A percentile compares a stretch with the other conserved stretches of the same genome.
phyloP scores from a whole-genome alignment of 1,140 invertebrate genomes.

The Drosophila orena region DNA sequence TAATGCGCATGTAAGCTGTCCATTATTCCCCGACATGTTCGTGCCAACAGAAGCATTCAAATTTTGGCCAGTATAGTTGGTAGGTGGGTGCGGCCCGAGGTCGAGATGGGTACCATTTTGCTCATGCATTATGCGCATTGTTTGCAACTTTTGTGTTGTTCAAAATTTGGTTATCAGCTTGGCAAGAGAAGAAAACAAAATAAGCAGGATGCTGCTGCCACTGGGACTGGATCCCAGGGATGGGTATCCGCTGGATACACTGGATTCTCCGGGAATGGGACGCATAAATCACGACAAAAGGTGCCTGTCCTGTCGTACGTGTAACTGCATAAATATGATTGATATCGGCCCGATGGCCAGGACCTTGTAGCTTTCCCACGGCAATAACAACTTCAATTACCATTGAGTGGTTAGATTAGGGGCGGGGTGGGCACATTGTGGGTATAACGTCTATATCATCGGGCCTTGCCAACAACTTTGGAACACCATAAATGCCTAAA shows the following conservation, averaged over 20 bases:
- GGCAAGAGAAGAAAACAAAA: slow-evolving; percentile 21
- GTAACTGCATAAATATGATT: slow-evolving; percentile 73
- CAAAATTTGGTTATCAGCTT: slow-evolving; percentile 68
- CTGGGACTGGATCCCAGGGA: neutral
- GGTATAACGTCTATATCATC: slow-evolving; percentile 43
- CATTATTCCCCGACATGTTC: slow-evolving; percentile 78
- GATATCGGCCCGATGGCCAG: slow-evolving; percentile 46
- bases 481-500: slow-evolving; percentile 54
- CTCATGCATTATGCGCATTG: slow-evolving; percentile 81
- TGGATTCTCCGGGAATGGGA: slow-evolving; percentile 2
- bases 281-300: slow-evolving; percentile 44
- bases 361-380: slow-evolving; percentile 16
- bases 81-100: slow-evolving; percentile 11
- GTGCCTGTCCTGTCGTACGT: slow-evolving; percentile 47
- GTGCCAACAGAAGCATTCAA: slow-evolving; percentile 63
- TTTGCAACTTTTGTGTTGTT: slow-evolving; percentile 74
- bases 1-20: slow-evolving; percentile 81
- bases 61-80: slow-evolving; percentile 50
- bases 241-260: neutral
- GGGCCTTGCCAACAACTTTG: slow-evolving; percentile 35
- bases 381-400: slow-evolving; percentile 64
- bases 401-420: neutral
- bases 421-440: no score
- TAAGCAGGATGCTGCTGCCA: slow-evolving; percentile 13
- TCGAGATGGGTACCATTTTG: neutral